Conservation (phyloP, 1,140 invertebrate species). For the Drosophila biarmipes region DNA sequence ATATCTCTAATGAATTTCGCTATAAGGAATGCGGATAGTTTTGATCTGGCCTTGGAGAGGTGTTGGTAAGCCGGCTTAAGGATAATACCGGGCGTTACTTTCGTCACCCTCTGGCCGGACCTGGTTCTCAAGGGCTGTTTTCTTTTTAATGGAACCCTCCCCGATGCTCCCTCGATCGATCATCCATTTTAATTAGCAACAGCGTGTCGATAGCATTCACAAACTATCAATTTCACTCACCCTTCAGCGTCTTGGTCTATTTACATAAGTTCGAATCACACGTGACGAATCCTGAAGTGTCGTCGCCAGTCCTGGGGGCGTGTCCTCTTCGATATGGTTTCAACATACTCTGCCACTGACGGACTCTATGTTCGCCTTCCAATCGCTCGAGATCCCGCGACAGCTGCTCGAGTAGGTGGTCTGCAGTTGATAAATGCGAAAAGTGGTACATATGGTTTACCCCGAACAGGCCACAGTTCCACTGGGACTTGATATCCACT, state of each 20-base stretch:
- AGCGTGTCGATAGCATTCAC: constrained; percentile 80
- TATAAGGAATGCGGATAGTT: constrained; percentile 13
- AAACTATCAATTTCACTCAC: constrained; percentile 80
- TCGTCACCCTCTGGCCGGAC: constrained; percentile 15
- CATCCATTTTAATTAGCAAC: constrained; percentile 84
- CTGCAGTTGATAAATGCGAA: constrained; percentile 75
- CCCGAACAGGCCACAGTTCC: constrained; percentile 11
- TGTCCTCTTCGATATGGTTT: constrained; percentile 66
- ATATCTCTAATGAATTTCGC: constrained; percentile 31
- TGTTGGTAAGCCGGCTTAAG: constrained; percentile 73
- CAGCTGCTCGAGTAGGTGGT: constrained; percentile 56
- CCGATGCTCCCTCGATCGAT: constrained; percentile 57
- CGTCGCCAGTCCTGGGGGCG: constrained; percentile 49
- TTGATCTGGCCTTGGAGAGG: constrained; percentile 40
- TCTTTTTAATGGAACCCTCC: constrained; percentile 38
- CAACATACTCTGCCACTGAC: constrained; percentile 41
- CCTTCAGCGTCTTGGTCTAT: constrained; percentile 47
- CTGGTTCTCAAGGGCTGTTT: constrained; percentile 76
- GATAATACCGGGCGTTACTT: constrained; percentile 48
- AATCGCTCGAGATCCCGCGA: constrained; percentile 39
- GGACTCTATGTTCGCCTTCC: constrained; percentile 9
- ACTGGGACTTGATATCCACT: constrained; percentile 19
- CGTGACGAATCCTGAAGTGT: constrained; percentile 79
- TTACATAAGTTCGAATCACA: constrained; percentile 71
- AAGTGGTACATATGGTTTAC: constrained; percentile 37